Evolutionary conservation across 2,113 vertebrate genomes (phyloP), one percentile per base, ranked within the genome.

Genomic region (Lonchura striata): DNA sequence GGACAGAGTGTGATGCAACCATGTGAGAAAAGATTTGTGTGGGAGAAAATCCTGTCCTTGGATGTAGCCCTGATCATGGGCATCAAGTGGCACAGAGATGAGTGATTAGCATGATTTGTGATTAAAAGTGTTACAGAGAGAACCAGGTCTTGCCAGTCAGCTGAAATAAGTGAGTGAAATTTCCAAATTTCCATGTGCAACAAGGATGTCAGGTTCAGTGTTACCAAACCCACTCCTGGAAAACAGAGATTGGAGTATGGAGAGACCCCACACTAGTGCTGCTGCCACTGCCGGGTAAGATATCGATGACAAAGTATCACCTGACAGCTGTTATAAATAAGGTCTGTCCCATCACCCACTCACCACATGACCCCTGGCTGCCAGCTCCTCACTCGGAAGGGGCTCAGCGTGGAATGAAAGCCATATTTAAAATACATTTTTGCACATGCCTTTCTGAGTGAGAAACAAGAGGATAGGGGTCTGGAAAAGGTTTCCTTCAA

Each of bases 291-390:
- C 81, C 1, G 46, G 92, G 27, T 90, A 75, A 77, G 80, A 63
- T 93, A 94, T 93, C 22, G 18, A 88, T 92, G 95, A 88, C 91
- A 88, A 94, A 97, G 92, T 95, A 50, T 78, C 7, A 2, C 90
- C 90, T 93, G 92, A 94, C 92, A 92, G 94, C 94, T 90, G 95
- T 94, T 95, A 93, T 90, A 95, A 95, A 95, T 96, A 97, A 96
- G 27, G 20, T 10, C 76, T 21, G 5, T 81, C 95, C 95, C 76
- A 83, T 88, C 96, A 94, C 80, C 91, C 92, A 49, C 94, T 59
- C 94, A 52, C 85, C 88, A 86, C 94, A 66, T 93, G 92, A 95
- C 86, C 94, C 68, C 19, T 41, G 87, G 88, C 92, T 90, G 90
- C 94, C 94, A 92, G 82, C 79, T 86, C 82, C 86, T 95, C 35